Base-by-base conservation (phyloP, 1,140 invertebrate species). In the Drosophila asahinai region DNA sequence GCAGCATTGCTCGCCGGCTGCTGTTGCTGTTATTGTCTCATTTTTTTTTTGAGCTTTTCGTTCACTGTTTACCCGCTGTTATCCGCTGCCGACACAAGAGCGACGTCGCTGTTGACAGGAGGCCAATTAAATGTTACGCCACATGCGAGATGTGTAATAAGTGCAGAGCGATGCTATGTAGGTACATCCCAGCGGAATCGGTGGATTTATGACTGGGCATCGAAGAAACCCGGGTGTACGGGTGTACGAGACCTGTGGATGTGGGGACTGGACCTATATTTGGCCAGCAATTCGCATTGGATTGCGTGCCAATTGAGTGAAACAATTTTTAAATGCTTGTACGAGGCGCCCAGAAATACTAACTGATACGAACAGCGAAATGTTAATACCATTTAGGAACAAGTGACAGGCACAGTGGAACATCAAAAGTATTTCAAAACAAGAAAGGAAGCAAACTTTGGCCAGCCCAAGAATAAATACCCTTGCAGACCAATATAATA, bases 51-150 rank as follows among this genome's bases (percentile, higher is more conserved):
- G 1, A 47, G 25, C 11, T 67, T 38, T 42, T 43, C 7, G 38
- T n/a, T 59, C 55, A 19, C 57, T 42, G 57, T 27, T 45, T 43
- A 45, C n/a, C 57, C 38, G 15, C 57, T 59, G 57, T 55, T 64
- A 42, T 22, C 33, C 54, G 54, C 47, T 80, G 58, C 48, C 67
- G 45, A 38, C 14, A 40, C 27, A 27, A 33, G 19, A 33, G 0
- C 33, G 49, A 40, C 63, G 42, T 11, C 40, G n/a, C 52, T 55
- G 19, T 55, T 38, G 65, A 36, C 55, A 70, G 15, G n/a, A 33
- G 55, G 38, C 59, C 67, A 78, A 83, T 81, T 81, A 79, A 76
- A 64, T 72, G 80, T 70, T 82, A 70, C 36, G 30, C 60, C 60
- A 33, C 60, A 62, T 52, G 45, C 52, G 33, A 54, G 19, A 55